These are phyloP conservation scores for Dynastes tityus DNA, from an alignment of 2,888 invertebrate genomes.

Conservation along the genomic window DNA sequence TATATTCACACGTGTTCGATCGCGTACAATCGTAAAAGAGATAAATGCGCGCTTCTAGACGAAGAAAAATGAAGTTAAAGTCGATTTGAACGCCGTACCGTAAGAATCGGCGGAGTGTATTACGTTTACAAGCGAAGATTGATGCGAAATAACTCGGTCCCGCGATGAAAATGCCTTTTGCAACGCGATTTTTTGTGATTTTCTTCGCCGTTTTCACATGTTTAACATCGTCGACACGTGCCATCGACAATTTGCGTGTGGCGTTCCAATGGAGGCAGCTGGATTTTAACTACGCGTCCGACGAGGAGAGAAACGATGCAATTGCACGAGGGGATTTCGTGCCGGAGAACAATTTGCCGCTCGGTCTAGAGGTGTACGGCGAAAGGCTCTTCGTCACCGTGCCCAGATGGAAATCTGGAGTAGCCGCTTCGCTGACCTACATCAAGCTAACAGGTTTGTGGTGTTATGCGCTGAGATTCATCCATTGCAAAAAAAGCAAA, in stretches of 20 bases:
- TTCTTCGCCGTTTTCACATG: not conserved
- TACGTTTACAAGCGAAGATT: not conserved
- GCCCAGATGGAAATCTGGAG: conserved; percentile 83
- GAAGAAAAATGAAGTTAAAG: conserved; percentile 2
- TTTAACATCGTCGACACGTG: conserved; percentile 53
- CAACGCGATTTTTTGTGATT: not conserved
- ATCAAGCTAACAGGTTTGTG: conserved; percentile 79
- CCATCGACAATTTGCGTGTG: conserved; percentile 80
- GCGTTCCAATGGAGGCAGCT: conserved; percentile 83
- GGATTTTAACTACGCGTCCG: conserved; percentile 78
- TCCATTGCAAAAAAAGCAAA: not conserved
- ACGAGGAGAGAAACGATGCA: conserved; percentile 75
- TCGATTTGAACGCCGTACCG: no score
- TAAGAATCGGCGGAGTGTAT: not conserved
- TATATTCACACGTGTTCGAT: not conserved
- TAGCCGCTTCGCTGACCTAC: conserved; percentile 83
- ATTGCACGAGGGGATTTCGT: conserved; percentile 76
- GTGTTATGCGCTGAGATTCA: not conserved
- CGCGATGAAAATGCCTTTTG: not conserved
- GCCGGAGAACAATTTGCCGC: conserved; percentile 81
- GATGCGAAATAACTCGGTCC: not conserved
- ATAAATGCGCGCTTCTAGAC: not conserved
- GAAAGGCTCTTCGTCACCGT: conserved; percentile 82
- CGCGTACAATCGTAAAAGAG: conserved; percentile 5
- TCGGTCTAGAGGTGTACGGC: conserved; percentile 81